Base-by-base conservation (phyloP, 2,113 vertebrate genomes). In the Callorhinus ursinus region DNA sequence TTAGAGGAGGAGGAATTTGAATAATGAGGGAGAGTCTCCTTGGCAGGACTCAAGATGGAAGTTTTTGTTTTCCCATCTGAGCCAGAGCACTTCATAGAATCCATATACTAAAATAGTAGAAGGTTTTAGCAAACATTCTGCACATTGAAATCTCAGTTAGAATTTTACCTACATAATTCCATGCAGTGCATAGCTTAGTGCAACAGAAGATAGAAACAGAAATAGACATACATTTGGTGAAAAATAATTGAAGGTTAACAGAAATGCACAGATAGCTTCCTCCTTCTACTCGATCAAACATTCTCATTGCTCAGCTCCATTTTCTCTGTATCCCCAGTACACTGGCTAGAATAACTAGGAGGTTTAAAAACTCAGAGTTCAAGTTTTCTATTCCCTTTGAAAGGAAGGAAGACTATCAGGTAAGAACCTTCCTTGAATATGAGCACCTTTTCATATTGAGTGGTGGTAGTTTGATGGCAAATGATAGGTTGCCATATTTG, bases 241-340 rank as follows among this genome's bases (percentile, higher is more conserved):
- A 89, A 88, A 71, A 87, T 84, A 94, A 77, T 42, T 36, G 67
- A 97, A 88, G 28, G 19, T 53, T 57, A 74, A 95, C 74, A 88
- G 57, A 88, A 49, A 22, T 61, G 4, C 10, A 10, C 49, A 46
- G 74, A 55, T 12, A 95, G n/a, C 26, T 14, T 92, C 71, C n/a
- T 82, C 28, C 33, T 90, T 59, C 83, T 59, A 9, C 24, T 49
- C 42, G 10, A 74, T 90, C 61, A n/a, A 51, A 85, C n/a, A 57
- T 69, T 97, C n/a, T 93, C 13, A 61, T 77, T 53, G 7, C 74
- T 95, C 15, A 39, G 12, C 39, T 81, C 42, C 18, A 31, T 93
- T 96, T 96, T 80, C 55, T 83, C 4, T 89, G 57, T 4, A 74
- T 96, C 80, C 9, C 10, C 90, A 61, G 83, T 51, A 42, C 2